Evolutionary conservation across 2,797 vertebrate genomes (phyloP).

Genomic region (Micromesistius poutassou): DNA sequence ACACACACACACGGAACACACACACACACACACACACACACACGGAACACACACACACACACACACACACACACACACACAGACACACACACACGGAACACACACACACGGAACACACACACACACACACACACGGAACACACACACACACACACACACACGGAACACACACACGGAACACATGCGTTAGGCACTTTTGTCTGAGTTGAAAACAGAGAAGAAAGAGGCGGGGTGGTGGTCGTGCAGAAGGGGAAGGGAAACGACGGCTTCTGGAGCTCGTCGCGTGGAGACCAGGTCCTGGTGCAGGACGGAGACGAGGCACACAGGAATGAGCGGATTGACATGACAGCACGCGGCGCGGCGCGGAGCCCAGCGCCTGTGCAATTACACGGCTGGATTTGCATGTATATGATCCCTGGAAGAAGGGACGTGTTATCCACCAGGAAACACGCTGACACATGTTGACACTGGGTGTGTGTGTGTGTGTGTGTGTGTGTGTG

Average conservation of each 20-base stretch:
- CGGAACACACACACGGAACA: background rate
- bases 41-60: no score
- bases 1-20: slow-evolving; percentile 7
- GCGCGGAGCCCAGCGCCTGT: slow-evolving; percentile 53
- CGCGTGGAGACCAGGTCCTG: slow-evolving; percentile 36
- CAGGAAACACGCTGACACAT: slow-evolving; percentile 52
- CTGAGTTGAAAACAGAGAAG: background rate
- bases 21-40: background rate
- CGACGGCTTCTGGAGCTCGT: background rate
- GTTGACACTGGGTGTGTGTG: slow-evolving; percentile 39
- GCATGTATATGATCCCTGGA: slow-evolving; percentile 71
- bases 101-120: slow-evolving; percentile 6
- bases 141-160: slow-evolving; percentile 1
- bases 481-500: slow-evolving; percentile 21
- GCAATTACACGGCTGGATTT: slow-evolving; percentile 68
- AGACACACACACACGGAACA: background rate
- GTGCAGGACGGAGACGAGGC: slow-evolving; percentile 17
- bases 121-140: background rate
- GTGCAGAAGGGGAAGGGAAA: no score
- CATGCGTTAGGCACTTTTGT: no score
- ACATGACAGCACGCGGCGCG: slow-evolving; percentile 58
- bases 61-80: no score
- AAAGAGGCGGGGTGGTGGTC: background rate
- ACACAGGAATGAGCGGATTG: slow-evolving; percentile 54
- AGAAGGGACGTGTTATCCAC: slow-evolving; percentile 17